Evolutionary conservation across 2,797 vertebrate species (phyloP), one percentile per base, ranked within the genome.

Genomic region (Erpetoichthys calabaricus): DNA sequence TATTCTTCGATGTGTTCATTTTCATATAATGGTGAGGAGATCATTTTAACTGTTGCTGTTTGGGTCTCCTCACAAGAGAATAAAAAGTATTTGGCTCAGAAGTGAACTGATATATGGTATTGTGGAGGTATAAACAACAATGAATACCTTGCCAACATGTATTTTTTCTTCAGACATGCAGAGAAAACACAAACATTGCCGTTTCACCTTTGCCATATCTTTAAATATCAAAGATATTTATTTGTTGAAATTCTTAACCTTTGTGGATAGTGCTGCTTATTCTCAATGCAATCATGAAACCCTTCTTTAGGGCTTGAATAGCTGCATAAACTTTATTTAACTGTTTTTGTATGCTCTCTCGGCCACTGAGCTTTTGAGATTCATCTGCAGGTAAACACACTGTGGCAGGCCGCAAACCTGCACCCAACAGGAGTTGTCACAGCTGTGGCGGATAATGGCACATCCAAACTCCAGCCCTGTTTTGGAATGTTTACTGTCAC

Each of bases 401-500:
- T 62, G 75, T 79, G 79, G 83, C 83, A 76, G 77, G 76, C 83
- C 72, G 56, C 80, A 82, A 83, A 82, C 83, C 73, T 74, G 81
- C 74, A 74, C 82, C 87, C 88, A 89, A 86, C 81, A 73, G 65
- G 79, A 74, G 68, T 82, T 85, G 84, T 84, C 82, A 75, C 89
- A 92, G 89, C 90, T 89, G 87, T 88, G 83, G 75, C 75, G 73
- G 82, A 81, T 81, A 82, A 79, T 73, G 74, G 82, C 70, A 67
- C 81, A 78, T 82, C 85, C 79, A 72, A 76, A 82, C 76, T 74
- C 80, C 74, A 80, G 73, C 75, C 80, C 79, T 71, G 73, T 69
- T 75, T 75, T 74, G 86, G 88, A 90, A 91, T 97, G 91, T 92
- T 96, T 88, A 88, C 89, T 75, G 76, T 90, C 87, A 85, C 89